Percentiles rank a stretch among this genome's conserved stretches.
These are phyloP conservation scores for Unio pictorum DNA, from an alignment of 2,888 invertebrate species.

Conservation along the genomic window DNA sequence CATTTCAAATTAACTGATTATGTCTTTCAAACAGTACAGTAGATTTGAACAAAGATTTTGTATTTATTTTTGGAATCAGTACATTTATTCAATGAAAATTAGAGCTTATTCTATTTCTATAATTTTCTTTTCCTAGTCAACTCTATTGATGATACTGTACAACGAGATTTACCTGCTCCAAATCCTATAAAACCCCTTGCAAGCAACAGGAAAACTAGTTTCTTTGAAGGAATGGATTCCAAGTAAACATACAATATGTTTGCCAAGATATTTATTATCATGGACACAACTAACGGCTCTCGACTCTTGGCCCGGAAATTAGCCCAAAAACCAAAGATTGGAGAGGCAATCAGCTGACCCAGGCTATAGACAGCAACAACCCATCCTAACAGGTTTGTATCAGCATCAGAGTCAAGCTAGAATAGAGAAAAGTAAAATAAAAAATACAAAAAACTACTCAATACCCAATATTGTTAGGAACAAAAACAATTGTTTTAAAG, in stretches of 20 bases:
- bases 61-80: no score
- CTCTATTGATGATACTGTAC: no score
- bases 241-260: conserved; percentile 68
- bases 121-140: no score
- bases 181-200: conserved; percentile 67
- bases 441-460: no score
- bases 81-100: no score
- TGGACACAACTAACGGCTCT: conserved; percentile 62
- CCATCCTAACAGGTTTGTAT: conserved; percentile 66
- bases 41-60: no score
- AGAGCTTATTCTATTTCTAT: no score
- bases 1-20: no score
- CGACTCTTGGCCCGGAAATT: conserved; percentile 51
- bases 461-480: no score
- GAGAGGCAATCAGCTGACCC: conserved; percentile 70
- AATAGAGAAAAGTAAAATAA: conserved; percentile 1
- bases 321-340: conserved; percentile 67
- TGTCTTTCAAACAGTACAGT: no score
- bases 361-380: conserved; percentile 69
- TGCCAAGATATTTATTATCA: conserved; percentile 64
- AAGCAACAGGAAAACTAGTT: conserved; percentile 49
- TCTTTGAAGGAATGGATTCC: conserved; percentile 50
- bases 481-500: no score
- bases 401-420: conserved; percentile 55
- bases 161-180: conserved; percentile 61